Evolutionary conservation across 2,797 vertebrate species (phyloP).

Genomic region (Strix occidentalis): DNA sequence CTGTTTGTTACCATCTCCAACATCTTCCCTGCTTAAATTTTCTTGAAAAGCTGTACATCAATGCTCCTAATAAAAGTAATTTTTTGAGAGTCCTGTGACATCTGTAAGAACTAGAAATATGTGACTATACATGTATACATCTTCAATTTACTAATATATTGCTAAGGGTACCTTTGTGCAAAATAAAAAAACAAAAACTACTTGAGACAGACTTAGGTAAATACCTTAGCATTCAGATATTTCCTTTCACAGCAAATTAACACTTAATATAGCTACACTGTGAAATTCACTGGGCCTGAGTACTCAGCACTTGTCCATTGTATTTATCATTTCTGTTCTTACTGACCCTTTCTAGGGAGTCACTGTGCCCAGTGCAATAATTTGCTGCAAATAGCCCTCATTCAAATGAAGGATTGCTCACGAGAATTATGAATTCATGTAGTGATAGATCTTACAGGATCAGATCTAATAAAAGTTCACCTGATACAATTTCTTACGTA

Average conservation of each 20-base stretch:
- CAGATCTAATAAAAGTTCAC: slow-evolving; percentile 5
- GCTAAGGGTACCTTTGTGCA: not conserved
- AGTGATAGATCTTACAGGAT: not conserved
- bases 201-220: not conserved
- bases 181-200: not conserved
- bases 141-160: not conserved
- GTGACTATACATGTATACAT: not conserved
- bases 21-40: not conserved
- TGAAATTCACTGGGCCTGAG: not conserved
- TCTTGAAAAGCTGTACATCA: not conserved
- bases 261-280: not conserved
- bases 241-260: not conserved
- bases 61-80: not conserved
- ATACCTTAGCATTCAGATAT: not conserved
- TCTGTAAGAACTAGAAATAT: not conserved
- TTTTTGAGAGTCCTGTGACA: not conserved
- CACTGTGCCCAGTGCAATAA: not conserved
- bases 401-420: not conserved
- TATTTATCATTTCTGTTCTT: not conserved
- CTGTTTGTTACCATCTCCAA: not conserved
- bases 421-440: not conserved
- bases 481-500: not conserved
- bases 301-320: not conserved
- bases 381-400: not conserved
- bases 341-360: not conserved